These are phyloP conservation scores for Aplidium turbinatum DNA, from an alignment of 23 tunicate species.

Conservation along the genomic window DNA sequence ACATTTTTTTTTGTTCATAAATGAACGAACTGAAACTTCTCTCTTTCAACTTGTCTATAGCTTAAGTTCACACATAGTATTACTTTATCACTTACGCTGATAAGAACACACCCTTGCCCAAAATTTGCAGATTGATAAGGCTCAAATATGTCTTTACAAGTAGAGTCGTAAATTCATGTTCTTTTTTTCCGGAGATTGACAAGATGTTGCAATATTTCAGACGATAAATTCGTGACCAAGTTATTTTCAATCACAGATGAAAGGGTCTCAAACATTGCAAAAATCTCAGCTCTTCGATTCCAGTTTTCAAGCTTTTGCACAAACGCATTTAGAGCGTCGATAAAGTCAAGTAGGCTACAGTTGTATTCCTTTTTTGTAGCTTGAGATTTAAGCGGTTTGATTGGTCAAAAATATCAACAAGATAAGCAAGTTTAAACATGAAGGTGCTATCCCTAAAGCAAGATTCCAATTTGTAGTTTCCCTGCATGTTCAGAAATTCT, in stretches of 20 bases:
- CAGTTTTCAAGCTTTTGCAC: slow-evolving; percentile 40
- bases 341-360: too few species aligned
- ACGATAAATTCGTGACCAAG: neutral
- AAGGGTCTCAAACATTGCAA: slow-evolving; percentile 41
- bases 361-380: slow-evolving; percentile 31
- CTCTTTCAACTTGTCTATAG: too few species aligned
- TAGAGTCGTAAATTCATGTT: too few species aligned
- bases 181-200: slow-evolving; percentile 26
- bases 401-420: slow-evolving; percentile 43
- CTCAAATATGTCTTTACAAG: too few species aligned
- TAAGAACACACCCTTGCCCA: too few species aligned
- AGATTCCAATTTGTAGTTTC: slow-evolving; percentile 34
- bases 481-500: slow-evolving; percentile 26
- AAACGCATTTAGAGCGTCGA: too few species aligned
- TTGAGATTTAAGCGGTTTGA: slow-evolving; percentile 32
- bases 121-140: too few species aligned
- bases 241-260: slow-evolving; percentile 15
- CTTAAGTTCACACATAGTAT: too few species aligned
- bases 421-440: slow-evolving; percentile 26
- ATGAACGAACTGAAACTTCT: too few species aligned
- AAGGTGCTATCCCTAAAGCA: slow-evolving; percentile 24
- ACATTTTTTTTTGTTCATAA: too few species aligned
- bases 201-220: too few species aligned
- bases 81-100: too few species aligned
- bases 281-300: slow-evolving; percentile 32